Conservation (phyloP, 2,113 vertebrate species). For the Climacteris rufus region DNA sequence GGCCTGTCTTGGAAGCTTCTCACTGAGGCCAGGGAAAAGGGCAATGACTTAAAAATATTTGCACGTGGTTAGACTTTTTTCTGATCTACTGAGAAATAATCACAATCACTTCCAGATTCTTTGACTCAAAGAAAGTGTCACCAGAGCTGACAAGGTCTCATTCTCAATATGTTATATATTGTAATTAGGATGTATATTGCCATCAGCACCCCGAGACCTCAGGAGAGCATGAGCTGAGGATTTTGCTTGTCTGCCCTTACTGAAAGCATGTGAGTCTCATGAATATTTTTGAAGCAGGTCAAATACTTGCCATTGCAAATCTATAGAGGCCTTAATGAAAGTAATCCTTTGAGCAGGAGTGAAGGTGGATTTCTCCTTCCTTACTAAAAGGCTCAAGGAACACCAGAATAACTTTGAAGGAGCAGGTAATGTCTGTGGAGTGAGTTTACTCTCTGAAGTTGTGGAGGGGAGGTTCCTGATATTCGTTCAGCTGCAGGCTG, state of each 20-base stretch:
- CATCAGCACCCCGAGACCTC: conserved; percentile 7
- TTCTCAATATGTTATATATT: not conserved
- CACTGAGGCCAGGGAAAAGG: not conserved
- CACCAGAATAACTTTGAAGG: not conserved
- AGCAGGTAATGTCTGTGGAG: not conserved
- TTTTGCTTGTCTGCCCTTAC: conserved; percentile 17
- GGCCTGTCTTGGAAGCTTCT: not conserved
- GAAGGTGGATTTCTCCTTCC: conserved; percentile 25
- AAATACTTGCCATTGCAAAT: conserved; percentile 14
- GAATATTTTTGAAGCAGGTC: conserved; percentile 50
- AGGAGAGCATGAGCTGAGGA: not conserved
- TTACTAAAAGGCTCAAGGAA: not conserved
- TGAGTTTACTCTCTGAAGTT: not conserved
- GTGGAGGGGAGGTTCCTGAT: not conserved
- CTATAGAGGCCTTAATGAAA: conserved; percentile 20
- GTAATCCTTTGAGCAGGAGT: conserved; percentile 2
- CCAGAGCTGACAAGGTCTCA: not conserved
- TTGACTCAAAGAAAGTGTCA: not conserved
- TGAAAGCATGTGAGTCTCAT: not conserved
- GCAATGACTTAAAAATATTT: not conserved
- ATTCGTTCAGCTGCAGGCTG: not conserved
- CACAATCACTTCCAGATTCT: conserved; percentile 3
- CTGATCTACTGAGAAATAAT: conserved; percentile 13
- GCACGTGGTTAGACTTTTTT: not conserved
- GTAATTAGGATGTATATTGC: conserved; percentile 11